Evolutionary conservation across 2,113 vertebrate species (phyloP).

Genomic region (Scophthalmus maximus): DNA sequence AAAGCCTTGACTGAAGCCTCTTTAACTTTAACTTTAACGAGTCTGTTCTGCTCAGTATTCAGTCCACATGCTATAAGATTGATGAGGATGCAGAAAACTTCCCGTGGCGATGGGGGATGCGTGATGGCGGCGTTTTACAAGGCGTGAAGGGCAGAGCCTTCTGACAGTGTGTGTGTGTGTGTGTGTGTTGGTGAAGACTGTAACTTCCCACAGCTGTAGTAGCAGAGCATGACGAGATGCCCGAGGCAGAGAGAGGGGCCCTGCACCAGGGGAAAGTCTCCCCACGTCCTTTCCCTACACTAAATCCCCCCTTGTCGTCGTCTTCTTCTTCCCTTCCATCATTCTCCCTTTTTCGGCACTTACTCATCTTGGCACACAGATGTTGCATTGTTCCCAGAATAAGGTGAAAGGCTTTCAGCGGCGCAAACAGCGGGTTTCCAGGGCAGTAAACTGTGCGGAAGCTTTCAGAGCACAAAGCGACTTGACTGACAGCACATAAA

Average conservation of each 20-base stretch:
- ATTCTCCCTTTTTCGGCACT: conserved; percentile 44
- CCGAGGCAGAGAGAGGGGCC: conserved; percentile 43
- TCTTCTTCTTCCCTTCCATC: conserved; percentile 21
- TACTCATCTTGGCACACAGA: conserved; percentile 70
- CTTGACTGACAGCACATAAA: conserved; percentile 78
- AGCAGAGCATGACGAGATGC: conserved; percentile 29
- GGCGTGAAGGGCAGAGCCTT: conserved; percentile 38
- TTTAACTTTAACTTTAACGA: neutral
- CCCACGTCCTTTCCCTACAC: neutral
- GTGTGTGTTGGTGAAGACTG: conserved; percentile 9
- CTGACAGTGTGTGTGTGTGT: conserved; percentile 10
- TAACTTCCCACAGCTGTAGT: conserved; percentile 24
- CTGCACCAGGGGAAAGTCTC: conserved; percentile 22
- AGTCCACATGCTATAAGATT: conserved; percentile 23
- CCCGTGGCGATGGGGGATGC: conserved; percentile 39
- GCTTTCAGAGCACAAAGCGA: conserved; percentile 53
- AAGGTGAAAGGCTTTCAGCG: conserved; percentile 60
- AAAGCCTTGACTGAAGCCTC: neutral
- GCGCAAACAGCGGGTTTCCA: conserved; percentile 65
- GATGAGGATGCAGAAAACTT: conserved; percentile 48
- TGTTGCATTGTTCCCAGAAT: conserved; percentile 69
- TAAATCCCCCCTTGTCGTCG: conserved; percentile 10
- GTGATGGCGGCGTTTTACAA: conserved; percentile 34
- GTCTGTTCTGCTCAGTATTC: neutral
- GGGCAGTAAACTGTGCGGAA: conserved; percentile 46